Evolutionary conservation across 2,113 vertebrate genomes (phyloP).

Genomic region (Elephantulus edwardii): DNA sequence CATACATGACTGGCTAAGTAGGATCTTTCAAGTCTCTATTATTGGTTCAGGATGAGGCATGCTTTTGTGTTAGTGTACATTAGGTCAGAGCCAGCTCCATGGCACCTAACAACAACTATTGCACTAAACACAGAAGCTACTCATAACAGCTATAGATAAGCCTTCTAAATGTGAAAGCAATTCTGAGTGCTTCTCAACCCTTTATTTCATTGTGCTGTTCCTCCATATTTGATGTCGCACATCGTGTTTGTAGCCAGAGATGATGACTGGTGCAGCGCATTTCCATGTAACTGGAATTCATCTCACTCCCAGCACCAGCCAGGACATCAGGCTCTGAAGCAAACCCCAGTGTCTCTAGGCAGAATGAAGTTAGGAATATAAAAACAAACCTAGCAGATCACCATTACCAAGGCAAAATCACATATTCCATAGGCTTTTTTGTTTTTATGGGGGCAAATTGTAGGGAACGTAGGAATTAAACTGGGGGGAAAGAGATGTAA

Average conservation of each 20-base stretch:
- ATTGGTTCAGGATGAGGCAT: no score
- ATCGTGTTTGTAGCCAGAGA: not conserved
- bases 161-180: not conserved
- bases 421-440: slow-evolving; percentile 45
- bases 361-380: slow-evolving; percentile 42
- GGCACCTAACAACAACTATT: no score
- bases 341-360: not conserved
- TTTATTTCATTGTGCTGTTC: not conserved
- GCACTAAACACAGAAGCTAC: not conserved
- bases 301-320: not conserved
- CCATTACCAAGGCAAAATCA: slow-evolving; percentile 28
- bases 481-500: slow-evolving; percentile 18
- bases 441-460: slow-evolving; percentile 54
- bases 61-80: no score
- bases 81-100: no score
- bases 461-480: slow-evolving; percentile 12
- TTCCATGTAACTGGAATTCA: not conserved
- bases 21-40: not conserved
- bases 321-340: not conserved
- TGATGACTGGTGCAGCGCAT: not conserved
- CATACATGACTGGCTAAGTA: not conserved
- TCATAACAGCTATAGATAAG: rapidly evolving
- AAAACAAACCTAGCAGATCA: slow-evolving; percentile 41
- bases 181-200: not conserved
- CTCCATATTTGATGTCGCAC: not conserved